Evolutionary conservation across 2,797 vertebrate genomes (phyloP).

Genomic region (Tiaroga cobitis): DNA sequence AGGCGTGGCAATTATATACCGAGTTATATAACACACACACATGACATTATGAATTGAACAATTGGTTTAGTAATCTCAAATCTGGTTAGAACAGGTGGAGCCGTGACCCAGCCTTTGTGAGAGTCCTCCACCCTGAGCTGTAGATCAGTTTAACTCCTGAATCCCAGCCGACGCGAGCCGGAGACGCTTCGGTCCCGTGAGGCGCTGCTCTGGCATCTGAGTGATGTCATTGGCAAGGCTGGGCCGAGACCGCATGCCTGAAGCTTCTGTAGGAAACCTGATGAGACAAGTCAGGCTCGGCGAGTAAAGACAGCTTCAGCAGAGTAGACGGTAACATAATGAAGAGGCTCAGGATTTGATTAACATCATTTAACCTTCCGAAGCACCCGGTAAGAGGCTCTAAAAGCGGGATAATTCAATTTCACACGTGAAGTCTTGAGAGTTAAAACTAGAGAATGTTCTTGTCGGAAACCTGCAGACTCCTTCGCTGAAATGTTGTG

Average conservation of each 20-base stretch:
- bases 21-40: background rate
- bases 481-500: background rate
- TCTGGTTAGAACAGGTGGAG: constrained; percentile 3
- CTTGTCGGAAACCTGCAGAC: background rate
- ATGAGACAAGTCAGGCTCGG: constrained; percentile 73
- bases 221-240: constrained; percentile 70
- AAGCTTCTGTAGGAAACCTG: constrained; percentile 70
- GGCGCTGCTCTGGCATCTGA: constrained; percentile 61
- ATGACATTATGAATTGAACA: background rate
- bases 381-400: constrained; percentile 31
- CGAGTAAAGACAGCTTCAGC: constrained; percentile 35
- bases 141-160: background rate
- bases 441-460: constrained; percentile 6
- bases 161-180: background rate
- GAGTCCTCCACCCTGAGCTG: constrained; percentile 30
- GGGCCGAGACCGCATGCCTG: constrained; percentile 56
- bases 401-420: constrained; percentile 39
- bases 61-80: background rate
- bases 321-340: constrained; percentile 23
- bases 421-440: constrained; percentile 8
- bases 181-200: constrained; percentile 22
- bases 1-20: background rate
- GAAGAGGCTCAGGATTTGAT: constrained; percentile 37
- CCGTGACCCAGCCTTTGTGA: background rate
- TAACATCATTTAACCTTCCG: constrained; percentile 19